A percentile compares a stretch with the other conserved stretches of the same genome.
These are phyloP conservation scores for Dorcus hopei DNA, from an alignment of 2,888 invertebrate species.

Conservation along the genomic window DNA sequence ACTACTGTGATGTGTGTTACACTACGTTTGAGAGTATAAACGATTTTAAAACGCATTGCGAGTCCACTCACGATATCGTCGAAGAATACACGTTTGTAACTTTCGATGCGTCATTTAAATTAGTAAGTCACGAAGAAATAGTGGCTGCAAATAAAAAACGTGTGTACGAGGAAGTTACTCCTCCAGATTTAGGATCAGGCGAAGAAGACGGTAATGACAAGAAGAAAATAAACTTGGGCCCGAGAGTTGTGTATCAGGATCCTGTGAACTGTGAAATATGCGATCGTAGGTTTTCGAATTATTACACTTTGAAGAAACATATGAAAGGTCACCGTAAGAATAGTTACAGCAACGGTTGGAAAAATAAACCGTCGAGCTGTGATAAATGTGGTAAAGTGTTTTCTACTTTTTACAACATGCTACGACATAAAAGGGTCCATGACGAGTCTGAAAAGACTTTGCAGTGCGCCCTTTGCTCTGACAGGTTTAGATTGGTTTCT, in stretches of 20 bases:
- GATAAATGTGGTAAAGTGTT: conserved; percentile 57
- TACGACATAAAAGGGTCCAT: conserved; percentile 56
- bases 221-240: conserved; percentile 10
- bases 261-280: conserved; percentile 8
- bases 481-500: conserved; percentile 55
- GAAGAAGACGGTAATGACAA: conserved; percentile 13
- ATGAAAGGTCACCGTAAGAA: conserved; percentile 8
- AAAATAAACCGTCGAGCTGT: conserved; percentile 45
- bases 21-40: conserved; percentile 37
- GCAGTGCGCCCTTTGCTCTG: conserved; percentile 60
- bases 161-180: conserved; percentile 8
- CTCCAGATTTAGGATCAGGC: background rate
- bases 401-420: conserved; percentile 56
- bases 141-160: conserved; percentile 3
- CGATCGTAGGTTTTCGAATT: conserved; percentile 8
- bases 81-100: conserved; percentile 40
- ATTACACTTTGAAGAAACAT: conserved; percentile 10
- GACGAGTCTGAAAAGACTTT: conserved; percentile 54
- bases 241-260: background rate
- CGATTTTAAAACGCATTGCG: conserved; percentile 42
- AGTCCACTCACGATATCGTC: conserved; percentile 37
- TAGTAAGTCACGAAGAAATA: conserved; percentile 5
- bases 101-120: conserved; percentile 2
- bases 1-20: conserved; percentile 46
- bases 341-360: conserved; percentile 12